Evolutionary conservation across 1,140 invertebrate genomes (phyloP).

Genomic region (Ceratitis capitata): DNA sequence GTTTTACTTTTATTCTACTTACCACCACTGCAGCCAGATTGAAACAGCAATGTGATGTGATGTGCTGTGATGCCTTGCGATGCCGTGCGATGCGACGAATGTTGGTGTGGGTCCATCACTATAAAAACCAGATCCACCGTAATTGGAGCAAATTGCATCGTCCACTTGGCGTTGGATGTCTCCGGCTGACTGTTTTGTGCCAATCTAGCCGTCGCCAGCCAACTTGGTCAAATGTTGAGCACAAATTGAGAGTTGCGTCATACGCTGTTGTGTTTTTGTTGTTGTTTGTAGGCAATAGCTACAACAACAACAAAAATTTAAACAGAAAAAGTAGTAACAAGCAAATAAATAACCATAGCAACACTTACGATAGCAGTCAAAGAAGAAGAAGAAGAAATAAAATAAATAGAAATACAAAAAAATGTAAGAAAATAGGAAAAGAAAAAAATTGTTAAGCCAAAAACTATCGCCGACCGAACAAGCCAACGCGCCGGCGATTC

Average conservation of each 20-base stretch:
- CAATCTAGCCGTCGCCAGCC: constrained; percentile 26
- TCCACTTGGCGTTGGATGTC: constrained; percentile 26
- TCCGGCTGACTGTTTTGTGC: constrained; percentile 4
- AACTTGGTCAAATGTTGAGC: constrained; percentile 25
- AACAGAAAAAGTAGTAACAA: neutral
- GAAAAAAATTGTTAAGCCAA: neutral
- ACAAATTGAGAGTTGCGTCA: constrained; percentile 22
- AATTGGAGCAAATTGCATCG: constrained; percentile 35
- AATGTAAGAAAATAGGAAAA: neutral
- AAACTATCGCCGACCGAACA: neutral
- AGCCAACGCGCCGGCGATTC: constrained; percentile 8
- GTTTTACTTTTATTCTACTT: neutral
- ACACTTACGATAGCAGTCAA: neutral
- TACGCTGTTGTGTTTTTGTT: too few species aligned
- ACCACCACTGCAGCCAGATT: neutral
- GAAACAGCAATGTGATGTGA: neutral
- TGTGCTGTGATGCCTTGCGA: neutral
- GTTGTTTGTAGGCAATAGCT: too few species aligned
- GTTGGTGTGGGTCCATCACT: constrained; percentile 33
- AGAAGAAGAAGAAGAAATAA: neutral
- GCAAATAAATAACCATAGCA: neutral
- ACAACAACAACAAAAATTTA: neutral
- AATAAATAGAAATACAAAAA: neutral
- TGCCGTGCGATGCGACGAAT: neutral
- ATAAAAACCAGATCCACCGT: constrained; percentile 28